phyloP scores from a whole-genome alignment of 1,140 invertebrate genomes.

The Metaphire vulgaris region DNA sequence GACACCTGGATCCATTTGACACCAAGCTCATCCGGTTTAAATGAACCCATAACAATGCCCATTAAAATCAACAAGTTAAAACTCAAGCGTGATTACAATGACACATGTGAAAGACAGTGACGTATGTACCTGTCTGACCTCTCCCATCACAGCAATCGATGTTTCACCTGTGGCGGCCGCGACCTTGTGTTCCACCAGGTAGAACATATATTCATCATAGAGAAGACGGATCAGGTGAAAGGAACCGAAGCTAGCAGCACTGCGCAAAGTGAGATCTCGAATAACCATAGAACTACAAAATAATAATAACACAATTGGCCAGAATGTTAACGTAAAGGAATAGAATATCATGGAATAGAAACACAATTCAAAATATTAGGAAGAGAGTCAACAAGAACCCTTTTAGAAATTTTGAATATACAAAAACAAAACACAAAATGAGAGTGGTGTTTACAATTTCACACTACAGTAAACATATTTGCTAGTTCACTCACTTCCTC shows the following conservation, averaged over 20 bases:
- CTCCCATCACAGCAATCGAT: conserved; percentile 84
- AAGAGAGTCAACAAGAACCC: not conserved
- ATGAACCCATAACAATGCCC: conserved; percentile 34
- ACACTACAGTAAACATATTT: no score
- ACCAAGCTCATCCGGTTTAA: conserved; percentile 25
- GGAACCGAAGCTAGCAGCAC: conserved; percentile 94
- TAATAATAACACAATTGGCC: conserved; percentile 26
- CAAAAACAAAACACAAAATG: no score
- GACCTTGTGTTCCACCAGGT: conserved; percentile 92
- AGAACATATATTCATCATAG: conserved; percentile 99
- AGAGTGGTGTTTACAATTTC: no score
- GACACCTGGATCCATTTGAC: conserved; percentile 32
- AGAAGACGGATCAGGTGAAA: conserved; percentile 95
- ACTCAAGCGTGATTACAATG: conserved; percentile 24
- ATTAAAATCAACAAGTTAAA: conserved; percentile 30
- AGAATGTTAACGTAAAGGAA: conserved; percentile 23
- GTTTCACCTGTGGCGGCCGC: conserved; percentile 81
- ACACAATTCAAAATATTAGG: not conserved
- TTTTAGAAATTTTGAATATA: not conserved
- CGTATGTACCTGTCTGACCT: conserved; percentile 34
- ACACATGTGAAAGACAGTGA: no score
- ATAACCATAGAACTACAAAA: conserved; percentile 85
- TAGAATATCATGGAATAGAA: no score
- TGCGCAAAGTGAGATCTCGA: conserved; percentile 84
- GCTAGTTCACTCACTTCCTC: no score